phyloP scores from a whole-genome alignment of 2,888 invertebrate species.

The Laspeyria flexula region DNA sequence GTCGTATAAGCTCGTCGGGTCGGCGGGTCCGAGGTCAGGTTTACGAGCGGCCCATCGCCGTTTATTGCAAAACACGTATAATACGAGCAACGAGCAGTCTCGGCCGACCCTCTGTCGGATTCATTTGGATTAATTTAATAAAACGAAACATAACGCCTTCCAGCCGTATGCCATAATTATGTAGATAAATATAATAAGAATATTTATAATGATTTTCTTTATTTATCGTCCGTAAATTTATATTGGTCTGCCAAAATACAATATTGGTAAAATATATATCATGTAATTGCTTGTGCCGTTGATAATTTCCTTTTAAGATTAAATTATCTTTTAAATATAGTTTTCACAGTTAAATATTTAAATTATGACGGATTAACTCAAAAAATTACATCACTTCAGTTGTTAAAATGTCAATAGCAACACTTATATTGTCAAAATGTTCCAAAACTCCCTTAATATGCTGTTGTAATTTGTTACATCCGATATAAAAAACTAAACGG shows the following conservation, averaged over 20 bases:
- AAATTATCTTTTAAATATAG: too few species aligned
- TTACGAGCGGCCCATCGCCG: constrained; percentile 63
- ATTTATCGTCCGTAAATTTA: constrained; percentile 45
- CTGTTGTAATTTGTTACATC: too few species aligned
- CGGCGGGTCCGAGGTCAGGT: constrained; percentile 45
- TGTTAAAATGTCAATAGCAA: too few species aligned
- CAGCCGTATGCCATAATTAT: constrained; percentile 27
- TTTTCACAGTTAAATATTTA: too few species aligned
- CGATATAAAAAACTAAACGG: too few species aligned
- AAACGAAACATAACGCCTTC: constrained; percentile 57
- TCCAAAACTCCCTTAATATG: too few species aligned
- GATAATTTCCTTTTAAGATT: too few species aligned
- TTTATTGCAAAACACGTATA: constrained; percentile 67
- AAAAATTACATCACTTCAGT: too few species aligned
- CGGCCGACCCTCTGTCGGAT: constrained; percentile 48
- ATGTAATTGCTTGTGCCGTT: too few species aligned
- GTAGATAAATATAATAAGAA: constrained; percentile 28
- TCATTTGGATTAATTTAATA: constrained; percentile 77
- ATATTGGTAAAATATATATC: constrained; percentile 19
- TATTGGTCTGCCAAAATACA: constrained; percentile 17
- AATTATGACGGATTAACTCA: too few species aligned
- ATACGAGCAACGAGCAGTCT: constrained; percentile 48
- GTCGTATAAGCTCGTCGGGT: constrained; percentile 6
- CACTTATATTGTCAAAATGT: too few species aligned
- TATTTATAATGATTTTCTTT: constrained; percentile 28